Base-by-base conservation (phyloP, 1,140 invertebrate genomes). In the Sycophila sp. region DNA sequence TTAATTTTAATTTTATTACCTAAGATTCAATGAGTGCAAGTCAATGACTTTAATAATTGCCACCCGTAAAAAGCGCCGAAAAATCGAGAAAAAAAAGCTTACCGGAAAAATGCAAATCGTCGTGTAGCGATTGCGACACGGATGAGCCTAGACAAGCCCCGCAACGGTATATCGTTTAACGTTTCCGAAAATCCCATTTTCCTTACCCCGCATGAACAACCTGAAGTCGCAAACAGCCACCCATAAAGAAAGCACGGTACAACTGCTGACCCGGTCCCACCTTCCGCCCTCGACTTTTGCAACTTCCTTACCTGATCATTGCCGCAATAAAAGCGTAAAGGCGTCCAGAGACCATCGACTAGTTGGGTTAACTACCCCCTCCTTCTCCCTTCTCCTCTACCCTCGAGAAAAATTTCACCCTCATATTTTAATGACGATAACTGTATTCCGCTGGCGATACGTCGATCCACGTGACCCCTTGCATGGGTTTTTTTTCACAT, bases 251-350 rank as follows among this genome's bases (percentile, higher is more conserved):
- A 55, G 28, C 51, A 32, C 19, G 51, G 32, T n/a, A 55, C 28
- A 55, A 30, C 26, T 55, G 32, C 30, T n/a, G n/a, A n/a, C n/a
- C n/a, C n/a, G n/a, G n/a, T n/a, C n/a, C n/a, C n/a, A n/a, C n/a
- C n/a, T 15, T 55, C 6, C 51, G 26, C 49, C 15, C 7, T n/a
- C 26, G 4, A 13, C 15, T 32, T 42, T 55, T 32, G 26, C 28
- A 30, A 55, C n/a, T 62, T 32, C 15, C 45, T 40, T 62, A 62
- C 58, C 58, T 62, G 58, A 47, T 62, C 24, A 62, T 62, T 42
- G 42, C 28, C 45, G 40, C 24, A 40, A 28, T 62, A 62, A 62
- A 62, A 24, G 26, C 26, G 58, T 62, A 62, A 62, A 62, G 26
- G 2, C 26, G 13, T 40, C 17, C 26, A 11, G 4, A 42, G 19